These are phyloP conservation scores for Nemopilema nomurai DNA, from an alignment of 30 jellyfish, hydroid and myxozoan genomes.

Conservation along the genomic window DNA sequence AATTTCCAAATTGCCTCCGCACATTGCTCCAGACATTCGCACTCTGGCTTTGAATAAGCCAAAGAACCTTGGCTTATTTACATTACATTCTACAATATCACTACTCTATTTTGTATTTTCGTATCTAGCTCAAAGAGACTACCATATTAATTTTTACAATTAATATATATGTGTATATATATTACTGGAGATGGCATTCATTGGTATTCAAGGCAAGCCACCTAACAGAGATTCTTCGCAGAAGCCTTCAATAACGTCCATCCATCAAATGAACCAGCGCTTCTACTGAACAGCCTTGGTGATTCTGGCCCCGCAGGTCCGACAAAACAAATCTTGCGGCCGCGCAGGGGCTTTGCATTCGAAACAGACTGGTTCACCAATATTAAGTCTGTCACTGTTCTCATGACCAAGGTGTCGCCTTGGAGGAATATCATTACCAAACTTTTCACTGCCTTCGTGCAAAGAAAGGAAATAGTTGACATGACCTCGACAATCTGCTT, in stretches of 20 bases:
- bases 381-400: conserved; percentile 2
- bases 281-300: conserved; percentile 31
- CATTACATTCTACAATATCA: background rate
- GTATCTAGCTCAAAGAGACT: background rate
- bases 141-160: background rate
- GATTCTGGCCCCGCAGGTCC: conserved; percentile 72
- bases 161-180: no score
- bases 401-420: conserved; percentile 26
- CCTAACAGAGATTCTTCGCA: no score
- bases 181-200: background rate
- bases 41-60: background rate
- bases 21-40: background rate
- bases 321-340: conserved; percentile 63
- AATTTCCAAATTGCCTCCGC: no score
- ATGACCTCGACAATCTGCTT: conserved; percentile 40
- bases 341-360: conserved; percentile 67
- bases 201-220: background rate
- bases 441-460: conserved; percentile 35
- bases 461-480: conserved; percentile 51
- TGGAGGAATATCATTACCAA: conserved; percentile 22
- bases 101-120: no score
- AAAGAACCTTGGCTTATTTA: background rate
- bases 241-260: background rate
- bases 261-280: background rate
- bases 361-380: conserved; percentile 30